Evolutionary conservation across 2,113 vertebrate species (phyloP), one percentile per base, ranked within the genome.

Genomic region (Chaetura pelagica): DNA sequence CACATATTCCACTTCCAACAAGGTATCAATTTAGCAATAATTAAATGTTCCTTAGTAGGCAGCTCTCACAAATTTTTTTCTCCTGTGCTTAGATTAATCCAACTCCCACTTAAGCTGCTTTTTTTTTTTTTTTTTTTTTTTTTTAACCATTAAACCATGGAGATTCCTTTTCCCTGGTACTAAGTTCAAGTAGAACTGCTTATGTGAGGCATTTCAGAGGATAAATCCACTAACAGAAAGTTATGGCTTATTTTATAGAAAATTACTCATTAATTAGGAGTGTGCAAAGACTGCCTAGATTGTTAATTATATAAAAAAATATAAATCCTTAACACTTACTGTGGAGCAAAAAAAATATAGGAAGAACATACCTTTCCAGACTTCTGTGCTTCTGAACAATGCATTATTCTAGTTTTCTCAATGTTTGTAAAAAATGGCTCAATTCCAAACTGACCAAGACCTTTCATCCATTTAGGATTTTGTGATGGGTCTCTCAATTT

Each of bases 401-500:
- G 35, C 22, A 68, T 71, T 76, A 52, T 63, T 95, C 32, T 80
- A 38, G 24, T 68, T 83, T 93, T 63, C 44, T 74, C 22, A 26
- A 9, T 69, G 29, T 89, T 79, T 83, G 42, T 49, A 57, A 71
- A 79, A 82, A 83, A 55, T 6, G 48, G 48, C 42, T 84, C 18
- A 30, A 42, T 63, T 88, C n/a, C 54, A 89, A 89, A 89, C 73
- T 90, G 54, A 96, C 51, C 46, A 51, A 38, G 42, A 49, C 3
- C 15, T 89, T 94, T 95, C 96, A 34, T 68, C 64, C 77, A 19
- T 95, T 84, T 96, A 99, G 99, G 99, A 99, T 97, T 99, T 99
- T 96, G 99, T 99, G 34, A 99, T 98, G 98, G 99, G 99, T 79
- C 99, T 99, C 91, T 99, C 99, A 40, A 99, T 99, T 98, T 98